These are phyloP conservation scores for Salminus brasiliensis DNA, from an alignment of 2,113 vertebrate genomes.

Conservation along the genomic window DNA sequence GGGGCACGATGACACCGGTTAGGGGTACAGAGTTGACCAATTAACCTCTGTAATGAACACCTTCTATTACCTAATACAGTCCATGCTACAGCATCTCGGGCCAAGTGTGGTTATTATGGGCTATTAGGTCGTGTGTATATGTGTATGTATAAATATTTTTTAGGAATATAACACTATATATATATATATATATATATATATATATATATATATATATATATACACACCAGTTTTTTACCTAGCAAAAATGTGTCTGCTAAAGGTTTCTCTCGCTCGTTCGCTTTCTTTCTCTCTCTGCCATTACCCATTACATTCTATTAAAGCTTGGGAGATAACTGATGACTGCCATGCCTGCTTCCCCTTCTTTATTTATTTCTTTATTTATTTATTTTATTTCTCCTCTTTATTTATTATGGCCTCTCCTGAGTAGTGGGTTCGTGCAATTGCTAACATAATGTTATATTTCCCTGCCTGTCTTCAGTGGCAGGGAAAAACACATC, in stretches of 20 bases:
- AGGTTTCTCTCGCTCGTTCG: slow-evolving; percentile 15
- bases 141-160: no score
- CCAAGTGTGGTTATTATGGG: no score
- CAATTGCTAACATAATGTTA: slow-evolving; percentile 63
- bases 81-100: no score
- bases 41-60: no score
- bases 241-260: no score
- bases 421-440: slow-evolving; percentile 53
- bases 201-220: no score
- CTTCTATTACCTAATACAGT: no score
- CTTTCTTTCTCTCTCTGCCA: slow-evolving; percentile 15
- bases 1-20: no score
- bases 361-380: slow-evolving; percentile 33
- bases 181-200: neutral
- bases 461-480: slow-evolving; percentile 61
- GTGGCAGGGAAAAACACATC: slow-evolving; percentile 61
- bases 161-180: neutral
- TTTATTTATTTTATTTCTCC: slow-evolving; percentile 57
- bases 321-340: slow-evolving; percentile 72
- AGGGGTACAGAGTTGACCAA: no score
- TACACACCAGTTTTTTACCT: no score
- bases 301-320: slow-evolving; percentile 71
- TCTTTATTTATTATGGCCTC: slow-evolving; percentile 65
- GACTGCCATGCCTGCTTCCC: slow-evolving; percentile 54
- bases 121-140: no score